These are phyloP conservation scores for Pomacea canaliculata DNA, from an alignment of 2,888 invertebrate species.

Conservation along the genomic window DNA sequence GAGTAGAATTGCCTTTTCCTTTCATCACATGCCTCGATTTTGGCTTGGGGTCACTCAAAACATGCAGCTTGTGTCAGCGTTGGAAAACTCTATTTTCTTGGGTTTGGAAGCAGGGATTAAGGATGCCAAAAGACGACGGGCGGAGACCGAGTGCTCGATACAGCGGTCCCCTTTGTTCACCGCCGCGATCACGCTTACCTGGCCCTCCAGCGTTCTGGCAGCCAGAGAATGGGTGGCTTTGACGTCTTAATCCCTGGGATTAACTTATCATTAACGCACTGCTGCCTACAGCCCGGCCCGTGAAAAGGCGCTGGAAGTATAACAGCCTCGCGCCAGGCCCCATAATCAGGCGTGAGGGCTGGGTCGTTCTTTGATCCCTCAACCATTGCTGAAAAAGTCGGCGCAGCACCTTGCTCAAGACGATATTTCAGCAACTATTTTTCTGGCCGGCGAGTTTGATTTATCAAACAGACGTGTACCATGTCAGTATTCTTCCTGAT, in stretches of 20 bases:
- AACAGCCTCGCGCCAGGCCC: no score
- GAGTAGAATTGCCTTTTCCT: no score
- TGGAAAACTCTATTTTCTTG: not conserved
- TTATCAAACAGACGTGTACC: no score
- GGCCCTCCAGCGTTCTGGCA: slow-evolving; percentile 1
- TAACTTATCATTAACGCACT: slow-evolving; percentile 23
- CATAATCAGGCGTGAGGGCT: no score
- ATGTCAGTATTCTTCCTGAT: no score
- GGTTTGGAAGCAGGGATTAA: not conserved
- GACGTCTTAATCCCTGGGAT: slow-evolving; percentile 31
- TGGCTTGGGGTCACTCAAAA: no score
- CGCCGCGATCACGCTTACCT: not conserved
- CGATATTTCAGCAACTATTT: no score
- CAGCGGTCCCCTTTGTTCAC: not conserved
- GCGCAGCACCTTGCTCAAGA: no score
- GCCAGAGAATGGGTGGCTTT: slow-evolving; percentile 16
- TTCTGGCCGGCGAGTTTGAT: no score
- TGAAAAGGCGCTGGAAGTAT: not conserved
- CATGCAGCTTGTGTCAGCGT: not conserved
- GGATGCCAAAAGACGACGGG: not conserved
- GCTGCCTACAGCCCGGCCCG: not conserved
- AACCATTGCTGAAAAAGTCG: no score
- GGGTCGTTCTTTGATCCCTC: no score
- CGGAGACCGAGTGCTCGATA: not conserved
- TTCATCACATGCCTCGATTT: no score